Base-by-base conservation (phyloP, 2,797 vertebrate genomes). In the Siniperca scherzeri region DNA sequence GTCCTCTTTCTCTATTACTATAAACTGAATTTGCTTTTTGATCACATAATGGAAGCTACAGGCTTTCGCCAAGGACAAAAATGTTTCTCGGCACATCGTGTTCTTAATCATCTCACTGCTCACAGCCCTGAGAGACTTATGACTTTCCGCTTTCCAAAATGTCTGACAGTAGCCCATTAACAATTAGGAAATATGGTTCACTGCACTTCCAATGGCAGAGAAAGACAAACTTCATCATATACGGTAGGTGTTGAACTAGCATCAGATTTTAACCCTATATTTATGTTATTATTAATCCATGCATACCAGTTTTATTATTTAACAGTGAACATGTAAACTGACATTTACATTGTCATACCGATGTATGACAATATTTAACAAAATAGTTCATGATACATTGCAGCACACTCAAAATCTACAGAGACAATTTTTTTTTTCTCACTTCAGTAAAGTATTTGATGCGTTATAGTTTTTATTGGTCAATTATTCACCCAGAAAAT, bases 101-200 rank as follows among this genome's bases (percentile, higher is more conserved):
- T 80, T 82, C 86, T 88, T 88, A 86, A 91, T 91, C 87, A 83
- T 78, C 84, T 55, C 57, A 5, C 48, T 40, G 9, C 87, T 84
- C 76, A 44, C 67, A 81, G 77, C 77, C 84, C 81, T 77, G 62
- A 77, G 85, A 90, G 80, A 71, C 73, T 82, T 60, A 74, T 77
- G 83, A 85, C 86, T 82, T 88, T 85, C 77, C 85, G 72, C 68
- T 77, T 85, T 79, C 57, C 74, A 60, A 85, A 84, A 85, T 76
- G 73, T 76, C 80, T 68, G 67, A 82, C 81, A 70, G 81, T 59
- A 53, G 60, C 69, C 77, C 79, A 83, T 87, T 87, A 90, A 82
- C 78, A 81, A 84, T 77, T 83, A 82, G 64, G 69, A 87, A 81
- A 67, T 50, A 70, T 10, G 30, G 71, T 82, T 86, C 72, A 82